Conservation (phyloP, 2,888 invertebrate species). For the Chalcis sispes region DNA sequence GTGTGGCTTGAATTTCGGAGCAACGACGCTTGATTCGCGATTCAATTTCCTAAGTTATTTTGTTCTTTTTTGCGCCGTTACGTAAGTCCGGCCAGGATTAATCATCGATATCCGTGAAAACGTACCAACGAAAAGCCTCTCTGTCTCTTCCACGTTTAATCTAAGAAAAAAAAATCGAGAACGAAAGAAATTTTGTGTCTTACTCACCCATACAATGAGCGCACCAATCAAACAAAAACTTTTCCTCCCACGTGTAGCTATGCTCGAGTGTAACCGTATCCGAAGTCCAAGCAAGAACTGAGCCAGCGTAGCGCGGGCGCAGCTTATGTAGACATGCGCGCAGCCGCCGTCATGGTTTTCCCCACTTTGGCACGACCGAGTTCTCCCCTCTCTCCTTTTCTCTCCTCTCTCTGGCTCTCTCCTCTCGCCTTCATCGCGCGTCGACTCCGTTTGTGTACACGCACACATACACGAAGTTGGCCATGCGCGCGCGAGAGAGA, state of each 20-base stretch:
- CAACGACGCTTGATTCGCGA: too few species aligned
- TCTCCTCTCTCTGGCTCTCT: background rate
- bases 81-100: too few species aligned
- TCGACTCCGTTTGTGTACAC: background rate
- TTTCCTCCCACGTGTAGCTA: slow-evolving; percentile 62
- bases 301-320: slow-evolving; percentile 64
- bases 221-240: slow-evolving; percentile 75
- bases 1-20: too few species aligned
- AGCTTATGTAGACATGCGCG: slow-evolving; percentile 67
- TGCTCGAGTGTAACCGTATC: slow-evolving; percentile 61
- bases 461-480: too few species aligned
- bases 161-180: too few species aligned
- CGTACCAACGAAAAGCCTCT: too few species aligned
- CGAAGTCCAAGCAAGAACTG: slow-evolving; percentile 73
- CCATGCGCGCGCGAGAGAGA: background rate
- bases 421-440: background rate
- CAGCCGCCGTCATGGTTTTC: slow-evolving; percentile 23
- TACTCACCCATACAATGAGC: slow-evolving; percentile 76
- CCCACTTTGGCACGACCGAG: background rate
- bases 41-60: too few species aligned
- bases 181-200: too few species aligned
- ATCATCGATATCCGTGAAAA: too few species aligned
- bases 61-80: too few species aligned
- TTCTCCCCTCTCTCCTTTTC: background rate
- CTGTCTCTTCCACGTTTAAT: too few species aligned